Percentiles rank a stretch among this genome's conserved stretches.
phyloP scores from a whole-genome alignment of 2,888 invertebrate species.

The Athalia cordata region DNA sequence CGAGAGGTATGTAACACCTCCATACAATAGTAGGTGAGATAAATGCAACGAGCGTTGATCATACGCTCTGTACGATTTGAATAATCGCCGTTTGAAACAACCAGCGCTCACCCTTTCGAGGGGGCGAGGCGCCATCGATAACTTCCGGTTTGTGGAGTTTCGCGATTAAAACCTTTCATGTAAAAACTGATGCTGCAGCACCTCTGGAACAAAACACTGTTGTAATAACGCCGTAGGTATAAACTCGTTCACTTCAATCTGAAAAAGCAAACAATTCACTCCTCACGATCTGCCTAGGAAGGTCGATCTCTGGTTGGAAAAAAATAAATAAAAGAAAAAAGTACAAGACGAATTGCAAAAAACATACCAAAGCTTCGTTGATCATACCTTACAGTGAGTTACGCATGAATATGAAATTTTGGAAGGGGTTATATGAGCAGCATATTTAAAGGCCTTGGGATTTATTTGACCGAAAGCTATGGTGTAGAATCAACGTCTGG shows the following conservation, averaged over 20 bases:
- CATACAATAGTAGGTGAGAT: too few species aligned
- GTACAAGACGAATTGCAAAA: not conserved
- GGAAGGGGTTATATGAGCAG: not conserved
- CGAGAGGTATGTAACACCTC: too few species aligned
- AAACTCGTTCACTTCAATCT: too few species aligned
- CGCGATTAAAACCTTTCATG: slow-evolving; percentile 23
- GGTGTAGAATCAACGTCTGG: not conserved
- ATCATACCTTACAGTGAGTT: not conserved
- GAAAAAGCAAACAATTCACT: too few species aligned
- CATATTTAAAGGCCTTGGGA: not conserved
- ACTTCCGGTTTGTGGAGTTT: slow-evolving; percentile 21
- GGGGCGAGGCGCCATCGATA: slow-evolving; percentile 21
- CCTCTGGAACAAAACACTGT: not conserved
- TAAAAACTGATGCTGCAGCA: not conserved
- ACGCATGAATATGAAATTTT: not conserved
- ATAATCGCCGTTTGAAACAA: too few species aligned
- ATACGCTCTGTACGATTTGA: too few species aligned
- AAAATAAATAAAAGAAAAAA: not conserved
- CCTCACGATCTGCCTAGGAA: too few species aligned
- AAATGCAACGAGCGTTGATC: too few species aligned
- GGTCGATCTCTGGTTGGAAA: too few species aligned
- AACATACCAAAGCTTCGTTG: not conserved
- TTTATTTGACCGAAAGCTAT: not conserved
- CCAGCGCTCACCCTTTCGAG: too few species aligned
- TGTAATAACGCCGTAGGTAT: not conserved